Base-by-base conservation (phyloP, 2,113 vertebrate species). In the Eira barbara region DNA sequence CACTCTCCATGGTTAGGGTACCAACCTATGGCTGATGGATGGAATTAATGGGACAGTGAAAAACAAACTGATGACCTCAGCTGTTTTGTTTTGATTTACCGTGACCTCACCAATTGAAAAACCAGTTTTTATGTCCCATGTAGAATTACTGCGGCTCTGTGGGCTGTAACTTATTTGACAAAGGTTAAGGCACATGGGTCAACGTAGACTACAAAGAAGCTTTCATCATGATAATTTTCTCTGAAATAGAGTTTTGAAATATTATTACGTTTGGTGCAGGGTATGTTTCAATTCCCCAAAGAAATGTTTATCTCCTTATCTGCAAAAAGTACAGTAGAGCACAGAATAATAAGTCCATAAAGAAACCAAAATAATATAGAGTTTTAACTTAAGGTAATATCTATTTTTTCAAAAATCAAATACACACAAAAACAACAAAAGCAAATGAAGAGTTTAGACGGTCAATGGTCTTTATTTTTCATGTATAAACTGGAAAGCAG, bases 241-340 rank as follows among this genome's bases (percentile, higher is more conserved):
- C 36, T 92, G 52, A 90, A 97, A 95, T 88, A 82, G 17, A 45
- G 27, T 82, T 92, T 83, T 94, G 42, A 93, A 96, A n/a, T 82
- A 91, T 76, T 63, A 65, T 76, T 89, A 71, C 89, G 97, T 97
- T 89, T 85, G 27, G 36, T 89, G 3, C 31, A 91, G 27, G 36
- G 18, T 78, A 81, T 96, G 61, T 84, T 96, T 97, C 94, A 95
- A 86, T 94, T 97, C 94, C 88, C 83, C 55, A 85, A 97, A 92
- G 63, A 97, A 47, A 39, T 96, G 61, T 95, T 92, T 93, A 88
- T 86, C 21, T 52, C 83, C 17, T 95, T n/a, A 57, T 87, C 29
- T 92, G 92, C 31, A 90, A 85, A 95, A 91, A 81, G 14, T 8
- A 92, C 7, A 61, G n/a, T 47, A 82, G 9, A 81, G 29, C 3